A percentile compares a stretch with the other conserved stretches of the same genome.
Conservation (phyloP, 2,113 vertebrate genomes). For the Clupea harengus region DNA sequence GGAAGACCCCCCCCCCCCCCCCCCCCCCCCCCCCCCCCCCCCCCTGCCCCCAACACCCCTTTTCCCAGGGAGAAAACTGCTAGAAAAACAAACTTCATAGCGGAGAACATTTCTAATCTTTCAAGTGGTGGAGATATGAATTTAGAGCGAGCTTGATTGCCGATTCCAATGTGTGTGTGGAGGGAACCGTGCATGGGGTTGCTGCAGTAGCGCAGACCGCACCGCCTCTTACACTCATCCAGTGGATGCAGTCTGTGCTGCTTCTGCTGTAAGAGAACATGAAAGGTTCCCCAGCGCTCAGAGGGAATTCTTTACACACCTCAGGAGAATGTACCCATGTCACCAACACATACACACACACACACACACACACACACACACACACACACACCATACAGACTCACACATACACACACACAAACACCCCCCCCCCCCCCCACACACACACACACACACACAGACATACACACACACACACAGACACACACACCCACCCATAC, state of each 20-base stretch:
- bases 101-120: background rate
- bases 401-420: too few species aligned
- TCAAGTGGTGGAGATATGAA: background rate
- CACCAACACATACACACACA: too few species aligned
- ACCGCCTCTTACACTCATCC: too few species aligned
- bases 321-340: too few species aligned
- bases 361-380: too few species aligned
- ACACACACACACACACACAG: too few species aligned
- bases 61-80: background rate
- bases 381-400: too few species aligned
- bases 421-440: too few species aligned
- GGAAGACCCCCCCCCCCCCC: background rate
- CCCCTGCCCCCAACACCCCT: background rate
- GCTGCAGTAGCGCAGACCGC: background rate
- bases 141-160: background rate
- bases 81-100: background rate
- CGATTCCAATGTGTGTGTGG: background rate
- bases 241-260: background rate
- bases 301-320: background rate
- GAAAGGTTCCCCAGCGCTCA: too few species aligned
- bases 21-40: constrained; percentile 17
- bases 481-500: too few species aligned
- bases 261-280: background rate
- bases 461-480: too few species aligned
- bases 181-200: background rate